Evolutionary conservation across 2,113 vertebrate genomes (phyloP).

Genomic region (Myxocyprinus asiaticus): DNA sequence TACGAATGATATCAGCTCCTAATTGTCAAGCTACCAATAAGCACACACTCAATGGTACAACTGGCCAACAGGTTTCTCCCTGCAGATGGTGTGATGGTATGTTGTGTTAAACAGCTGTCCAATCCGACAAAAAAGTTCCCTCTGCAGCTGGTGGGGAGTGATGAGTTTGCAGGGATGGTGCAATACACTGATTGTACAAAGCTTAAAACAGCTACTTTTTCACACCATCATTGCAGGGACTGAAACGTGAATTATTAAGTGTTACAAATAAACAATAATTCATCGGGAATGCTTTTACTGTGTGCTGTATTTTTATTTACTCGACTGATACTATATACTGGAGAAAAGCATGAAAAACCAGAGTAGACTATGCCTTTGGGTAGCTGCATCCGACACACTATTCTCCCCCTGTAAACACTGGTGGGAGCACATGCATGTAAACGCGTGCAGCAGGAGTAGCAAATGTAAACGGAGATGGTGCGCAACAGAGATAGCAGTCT

Average conservation of each 20-base stretch:
- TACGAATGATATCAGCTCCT: conserved; percentile 34
- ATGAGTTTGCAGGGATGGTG: conserved; percentile 30
- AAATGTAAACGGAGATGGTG: too few species aligned
- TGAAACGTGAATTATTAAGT: conserved; percentile 8
- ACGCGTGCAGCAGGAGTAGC: too few species aligned
- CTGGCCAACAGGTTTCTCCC: conserved; percentile 59
- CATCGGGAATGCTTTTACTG: not conserved
- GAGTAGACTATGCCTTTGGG: too few species aligned
- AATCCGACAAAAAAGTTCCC: conserved; percentile 36
- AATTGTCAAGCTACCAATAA: conserved; percentile 55
- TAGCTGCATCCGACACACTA: too few species aligned
- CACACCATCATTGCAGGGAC: conserved; percentile 1
- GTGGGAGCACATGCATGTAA: too few species aligned
- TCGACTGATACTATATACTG: too few species aligned
- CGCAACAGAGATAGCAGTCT: too few species aligned
- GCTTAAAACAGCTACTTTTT: conserved; percentile 33
- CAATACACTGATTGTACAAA: conserved; percentile 28
- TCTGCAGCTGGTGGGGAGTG: conserved; percentile 37
- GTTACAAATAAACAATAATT: conserved; percentile 17
- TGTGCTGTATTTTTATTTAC: not conserved
- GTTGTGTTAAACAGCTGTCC: conserved; percentile 57
- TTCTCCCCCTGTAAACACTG: too few species aligned
- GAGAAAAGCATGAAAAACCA: too few species aligned
- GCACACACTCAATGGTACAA: conserved; percentile 44
- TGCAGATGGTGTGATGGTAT: conserved; percentile 59